Percentiles rank a stretch among this genome's conserved stretches.
These are phyloP conservation scores for Papilio aristodemus DNA, from an alignment of 1,140 invertebrate genomes.

Conservation along the genomic window DNA sequence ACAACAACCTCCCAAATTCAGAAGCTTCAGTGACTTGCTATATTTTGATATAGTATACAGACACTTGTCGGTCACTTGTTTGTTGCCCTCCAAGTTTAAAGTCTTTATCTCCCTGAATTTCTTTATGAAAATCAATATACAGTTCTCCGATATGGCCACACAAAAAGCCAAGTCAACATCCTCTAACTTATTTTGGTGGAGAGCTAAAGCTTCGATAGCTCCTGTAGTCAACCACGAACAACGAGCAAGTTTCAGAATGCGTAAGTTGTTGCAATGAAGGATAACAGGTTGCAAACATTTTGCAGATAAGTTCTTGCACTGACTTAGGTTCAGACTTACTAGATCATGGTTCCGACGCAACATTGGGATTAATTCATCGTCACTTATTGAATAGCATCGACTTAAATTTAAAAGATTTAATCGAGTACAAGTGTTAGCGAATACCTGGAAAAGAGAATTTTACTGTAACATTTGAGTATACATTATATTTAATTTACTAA, in stretches of 20 bases:
- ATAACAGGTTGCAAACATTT: conserved; percentile 81
- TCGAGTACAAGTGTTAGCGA: conserved; percentile 71
- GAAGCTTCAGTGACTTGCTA: conserved; percentile 74
- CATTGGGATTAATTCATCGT: conserved; percentile 78
- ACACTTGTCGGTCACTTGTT: conserved; percentile 80
- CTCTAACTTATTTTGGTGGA: conserved; percentile 79
- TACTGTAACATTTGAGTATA: conserved; percentile 17
- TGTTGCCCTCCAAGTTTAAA: conserved; percentile 80
- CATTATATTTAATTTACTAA: neutral
- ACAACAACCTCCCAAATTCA: conserved; percentile 80
- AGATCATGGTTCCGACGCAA: conserved; percentile 76
- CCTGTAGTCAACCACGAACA: conserved; percentile 82
- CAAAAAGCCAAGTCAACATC: conserved; percentile 82
- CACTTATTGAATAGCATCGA: conserved; percentile 73
- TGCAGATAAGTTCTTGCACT: conserved; percentile 80
- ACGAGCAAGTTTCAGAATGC: conserved; percentile 76
- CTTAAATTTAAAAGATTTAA: conserved; percentile 79
- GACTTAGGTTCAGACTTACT: conserved; percentile 78
- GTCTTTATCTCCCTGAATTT: conserved; percentile 78
- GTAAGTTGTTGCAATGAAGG: conserved; percentile 79
- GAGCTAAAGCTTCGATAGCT: conserved; percentile 79
- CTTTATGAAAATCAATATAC: conserved; percentile 81
- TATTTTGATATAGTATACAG: conserved; percentile 80
- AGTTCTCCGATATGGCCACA: conserved; percentile 77
- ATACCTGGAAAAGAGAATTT: conserved; percentile 66